phyloP scores from a whole-genome alignment of 2,113 vertebrate genomes.

The Stegastes partitus region DNA sequence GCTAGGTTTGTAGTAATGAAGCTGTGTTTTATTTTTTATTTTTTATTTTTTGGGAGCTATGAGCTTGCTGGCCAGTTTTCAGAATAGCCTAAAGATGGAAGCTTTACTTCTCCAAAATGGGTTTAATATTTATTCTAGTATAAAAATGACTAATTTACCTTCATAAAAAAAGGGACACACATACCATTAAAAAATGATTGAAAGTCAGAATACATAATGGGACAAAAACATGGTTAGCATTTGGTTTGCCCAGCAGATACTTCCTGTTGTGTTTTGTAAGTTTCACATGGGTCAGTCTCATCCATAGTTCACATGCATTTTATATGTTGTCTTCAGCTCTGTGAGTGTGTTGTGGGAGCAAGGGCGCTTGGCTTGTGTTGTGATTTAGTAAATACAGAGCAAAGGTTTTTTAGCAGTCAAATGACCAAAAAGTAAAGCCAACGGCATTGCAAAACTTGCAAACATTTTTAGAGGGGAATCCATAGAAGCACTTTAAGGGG shows the following conservation, averaged over 20 bases:
- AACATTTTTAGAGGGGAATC: conserved; percentile 35
- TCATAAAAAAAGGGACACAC: conserved; percentile 2
- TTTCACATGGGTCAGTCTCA: background rate
- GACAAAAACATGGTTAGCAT: background rate
- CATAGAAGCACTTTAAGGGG: conserved; percentile 18
- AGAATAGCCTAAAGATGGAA: conserved; percentile 32
- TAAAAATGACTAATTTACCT: conserved; percentile 21
- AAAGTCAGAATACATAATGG: background rate
- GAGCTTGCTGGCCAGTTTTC: conserved; percentile 50
- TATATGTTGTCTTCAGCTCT: conserved; percentile 27
- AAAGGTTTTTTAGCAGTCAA: conserved; percentile 28
- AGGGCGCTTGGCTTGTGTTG: conserved; percentile 21
- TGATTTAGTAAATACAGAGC: conserved; percentile 25
- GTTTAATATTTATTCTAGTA: conserved; percentile 32
- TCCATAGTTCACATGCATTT: conserved; percentile 13
- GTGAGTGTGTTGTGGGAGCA: conserved; percentile 32
- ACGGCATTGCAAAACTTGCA: conserved; percentile 42
- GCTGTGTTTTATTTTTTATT: conserved; percentile 18
- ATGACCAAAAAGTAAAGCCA: conserved; percentile 40
- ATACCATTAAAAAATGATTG: background rate
- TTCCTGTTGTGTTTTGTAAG: background rate
- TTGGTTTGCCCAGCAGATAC: background rate
- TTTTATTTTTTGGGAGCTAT: conserved; percentile 26
- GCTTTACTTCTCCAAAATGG: conserved; percentile 26
- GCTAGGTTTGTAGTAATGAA: conserved; percentile 34